These are phyloP conservation scores for Styela plicata DNA, from an alignment of 23 tunicate species.

Conservation along the genomic window DNA sequence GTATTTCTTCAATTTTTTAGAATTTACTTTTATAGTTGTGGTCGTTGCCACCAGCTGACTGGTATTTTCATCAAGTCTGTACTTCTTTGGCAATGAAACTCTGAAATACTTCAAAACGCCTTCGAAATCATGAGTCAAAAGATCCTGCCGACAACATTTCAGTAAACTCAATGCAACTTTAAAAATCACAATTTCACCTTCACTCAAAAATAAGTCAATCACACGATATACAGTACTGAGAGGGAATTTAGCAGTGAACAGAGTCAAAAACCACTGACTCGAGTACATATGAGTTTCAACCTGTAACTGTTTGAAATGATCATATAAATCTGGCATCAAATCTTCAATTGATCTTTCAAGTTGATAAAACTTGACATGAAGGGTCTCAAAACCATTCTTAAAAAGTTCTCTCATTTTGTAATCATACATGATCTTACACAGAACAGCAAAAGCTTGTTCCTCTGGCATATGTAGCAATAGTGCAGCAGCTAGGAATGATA, in stretches of 20 bases:
- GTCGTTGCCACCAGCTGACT: constrained; percentile 63
- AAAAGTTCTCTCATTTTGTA: constrained; percentile 86
- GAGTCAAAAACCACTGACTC: constrained; percentile 90
- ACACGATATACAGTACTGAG: constrained; percentile 83
- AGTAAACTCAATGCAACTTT: constrained; percentile 73
- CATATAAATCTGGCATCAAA: constrained; percentile 60
- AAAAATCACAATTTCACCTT: constrained; percentile 86
- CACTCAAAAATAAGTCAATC: constrained; percentile 77
- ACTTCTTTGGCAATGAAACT: constrained; percentile 90
- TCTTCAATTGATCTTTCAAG: constrained; percentile 83
- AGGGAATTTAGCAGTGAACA: constrained; percentile 95
- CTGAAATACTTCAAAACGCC: constrained; percentile 86
- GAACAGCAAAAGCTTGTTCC: constrained; percentile 87
- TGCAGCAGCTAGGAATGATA: constrained; percentile 89
- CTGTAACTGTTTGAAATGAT: constrained; percentile 67
- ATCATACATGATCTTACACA: constrained; percentile 76
- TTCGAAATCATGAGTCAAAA: constrained; percentile 89
- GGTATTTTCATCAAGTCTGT: constrained; percentile 68
- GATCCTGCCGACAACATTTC: constrained; percentile 59
- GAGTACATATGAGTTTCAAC: constrained; percentile 89
- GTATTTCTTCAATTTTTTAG: constrained; percentile 51
- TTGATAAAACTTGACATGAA: constrained; percentile 84
- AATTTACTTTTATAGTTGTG: constrained; percentile 50
- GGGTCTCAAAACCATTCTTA: constrained; percentile 80
- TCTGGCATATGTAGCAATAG: constrained; percentile 92